Conservation (phyloP, 1,140 invertebrate species). For the Nixonia krombeini region DNA sequence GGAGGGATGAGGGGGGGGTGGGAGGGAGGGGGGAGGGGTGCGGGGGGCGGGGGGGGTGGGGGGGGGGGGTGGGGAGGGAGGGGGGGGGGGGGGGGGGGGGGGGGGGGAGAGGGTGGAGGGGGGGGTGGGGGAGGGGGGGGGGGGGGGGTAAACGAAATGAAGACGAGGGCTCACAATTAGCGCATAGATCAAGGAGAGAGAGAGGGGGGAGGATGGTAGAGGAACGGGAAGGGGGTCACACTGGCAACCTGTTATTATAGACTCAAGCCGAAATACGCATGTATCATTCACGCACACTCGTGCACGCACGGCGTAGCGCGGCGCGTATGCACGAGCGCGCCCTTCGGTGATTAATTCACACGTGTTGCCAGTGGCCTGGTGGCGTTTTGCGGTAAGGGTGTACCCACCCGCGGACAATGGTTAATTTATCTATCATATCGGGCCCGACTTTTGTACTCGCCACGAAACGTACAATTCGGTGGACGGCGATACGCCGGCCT, state of each 20-base stretch:
- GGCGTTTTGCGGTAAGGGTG: conserved; percentile 40
- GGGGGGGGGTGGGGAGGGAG: too few species aligned
- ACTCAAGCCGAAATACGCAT: conserved; percentile 59
- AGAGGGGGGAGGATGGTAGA: conserved; percentile 33
- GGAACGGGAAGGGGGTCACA: conserved; percentile 49
- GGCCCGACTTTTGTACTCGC: conserved; percentile 30
- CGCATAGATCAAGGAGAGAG: conserved; percentile 56
- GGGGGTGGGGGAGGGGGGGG: conserved; percentile 12
- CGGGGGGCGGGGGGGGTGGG: too few species aligned
- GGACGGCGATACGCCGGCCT: too few species aligned
- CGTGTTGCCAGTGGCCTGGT: conserved; percentile 47
- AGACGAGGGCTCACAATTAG: conserved; percentile 54
- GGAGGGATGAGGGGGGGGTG: background rate
- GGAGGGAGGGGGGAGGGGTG: too few species aligned
- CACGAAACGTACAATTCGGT: conserved; percentile 29
- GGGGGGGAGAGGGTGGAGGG: conserved; percentile 9
- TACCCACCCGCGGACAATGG: conserved; percentile 36
- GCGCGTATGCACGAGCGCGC: conserved; percentile 34
- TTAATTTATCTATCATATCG: conserved; percentile 42
- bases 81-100: conserved; percentile 18
- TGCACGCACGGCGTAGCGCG: conserved; percentile 7
- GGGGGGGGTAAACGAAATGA: conserved; percentile 45
- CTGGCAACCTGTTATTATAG: conserved; percentile 70
- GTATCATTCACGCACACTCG: conserved; percentile 62
- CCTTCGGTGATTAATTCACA: conserved; percentile 64